A percentile compares a stretch with the other conserved stretches of the same genome.
Evolutionary conservation across 2,113 vertebrate genomes (phyloP).

Genomic region (Leucoraja erinaceus): DNA sequence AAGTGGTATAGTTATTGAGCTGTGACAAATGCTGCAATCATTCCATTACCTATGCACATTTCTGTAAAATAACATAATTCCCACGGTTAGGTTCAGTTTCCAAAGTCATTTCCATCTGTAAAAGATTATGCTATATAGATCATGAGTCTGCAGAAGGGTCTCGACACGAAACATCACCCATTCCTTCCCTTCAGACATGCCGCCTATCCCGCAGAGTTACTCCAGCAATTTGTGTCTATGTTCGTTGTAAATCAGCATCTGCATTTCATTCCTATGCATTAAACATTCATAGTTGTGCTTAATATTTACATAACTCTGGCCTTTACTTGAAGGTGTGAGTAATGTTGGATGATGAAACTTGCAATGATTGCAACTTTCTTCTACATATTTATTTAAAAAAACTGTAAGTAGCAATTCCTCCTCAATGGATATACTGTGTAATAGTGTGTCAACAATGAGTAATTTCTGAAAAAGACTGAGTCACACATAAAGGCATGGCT

Average conservation of each 20-base stretch:
- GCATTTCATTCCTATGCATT: too few species aligned
- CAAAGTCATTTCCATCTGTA: not conserved
- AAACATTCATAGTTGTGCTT: not conserved
- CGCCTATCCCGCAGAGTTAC: too few species aligned
- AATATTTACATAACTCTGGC: not conserved
- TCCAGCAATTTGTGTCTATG: too few species aligned
- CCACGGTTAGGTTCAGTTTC: not conserved
- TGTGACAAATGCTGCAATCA: not conserved
- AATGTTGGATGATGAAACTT: not conserved
- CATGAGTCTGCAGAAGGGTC: too few species aligned
- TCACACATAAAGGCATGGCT: not conserved
- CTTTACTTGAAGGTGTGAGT: not conserved
- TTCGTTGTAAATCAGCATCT: too few species aligned
- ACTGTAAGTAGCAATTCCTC: not conserved
- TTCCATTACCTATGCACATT: not conserved
- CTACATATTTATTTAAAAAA: not conserved
- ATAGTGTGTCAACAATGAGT: not conserved
- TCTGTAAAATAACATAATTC: not conserved
- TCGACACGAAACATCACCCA: too few species aligned
- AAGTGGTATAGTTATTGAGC: not conserved
- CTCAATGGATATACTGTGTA: not conserved
- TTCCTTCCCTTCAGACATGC: too few species aligned
- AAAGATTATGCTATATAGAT: not conserved
- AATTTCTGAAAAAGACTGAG: not conserved
- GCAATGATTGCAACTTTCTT: not conserved